Evolutionary conservation across 2,797 vertebrate genomes (phyloP).

Genomic region (Cynodonichthys magdalenae): DNA sequence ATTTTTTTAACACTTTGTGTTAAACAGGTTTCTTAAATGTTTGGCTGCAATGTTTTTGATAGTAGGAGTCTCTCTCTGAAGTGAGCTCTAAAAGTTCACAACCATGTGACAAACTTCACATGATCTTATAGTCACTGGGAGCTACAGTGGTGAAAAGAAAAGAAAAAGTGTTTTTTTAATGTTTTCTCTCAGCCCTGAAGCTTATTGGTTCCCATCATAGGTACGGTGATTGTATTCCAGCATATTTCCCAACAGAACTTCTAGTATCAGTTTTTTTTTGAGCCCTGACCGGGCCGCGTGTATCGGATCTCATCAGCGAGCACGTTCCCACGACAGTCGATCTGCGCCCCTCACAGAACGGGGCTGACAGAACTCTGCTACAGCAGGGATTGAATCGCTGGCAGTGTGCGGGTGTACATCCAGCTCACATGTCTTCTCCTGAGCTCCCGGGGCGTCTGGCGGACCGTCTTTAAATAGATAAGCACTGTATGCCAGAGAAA

Average conservation of each 20-base stretch:
- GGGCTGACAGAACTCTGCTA: constrained; percentile 59
- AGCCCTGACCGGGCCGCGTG: constrained; percentile 19
- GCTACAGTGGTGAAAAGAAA: constrained; percentile 19
- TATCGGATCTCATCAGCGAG: constrained; percentile 35
- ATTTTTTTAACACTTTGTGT: neutral
- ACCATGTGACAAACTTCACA: constrained; percentile 57
- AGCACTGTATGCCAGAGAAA: constrained; percentile 61
- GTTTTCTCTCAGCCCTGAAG: neutral
- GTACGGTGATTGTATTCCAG: constrained; percentile 4
- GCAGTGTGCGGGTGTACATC: constrained; percentile 46
- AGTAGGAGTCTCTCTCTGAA: constrained; percentile 1
- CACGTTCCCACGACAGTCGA: constrained; percentile 34
- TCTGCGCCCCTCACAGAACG: constrained; percentile 20
- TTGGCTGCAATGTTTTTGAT: neutral
- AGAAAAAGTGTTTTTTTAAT: constrained; percentile 25
- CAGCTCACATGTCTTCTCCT: constrained; percentile 70
- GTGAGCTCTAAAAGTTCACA: constrained; percentile 41
- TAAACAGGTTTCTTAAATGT: neutral
- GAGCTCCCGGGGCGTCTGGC: constrained; percentile 56
- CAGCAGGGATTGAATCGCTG: constrained; percentile 81
- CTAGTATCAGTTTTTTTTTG: constrained; percentile 26
- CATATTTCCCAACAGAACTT: constrained; percentile 13
- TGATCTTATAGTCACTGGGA: constrained; percentile 12
- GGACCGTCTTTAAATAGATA: constrained; percentile 84
- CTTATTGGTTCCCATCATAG: constrained; percentile 9